Percentiles rank a stretch among this genome's conserved stretches.
Conservation (phyloP, 1,140 invertebrate genomes). For the Plodia interpunctella region DNA sequence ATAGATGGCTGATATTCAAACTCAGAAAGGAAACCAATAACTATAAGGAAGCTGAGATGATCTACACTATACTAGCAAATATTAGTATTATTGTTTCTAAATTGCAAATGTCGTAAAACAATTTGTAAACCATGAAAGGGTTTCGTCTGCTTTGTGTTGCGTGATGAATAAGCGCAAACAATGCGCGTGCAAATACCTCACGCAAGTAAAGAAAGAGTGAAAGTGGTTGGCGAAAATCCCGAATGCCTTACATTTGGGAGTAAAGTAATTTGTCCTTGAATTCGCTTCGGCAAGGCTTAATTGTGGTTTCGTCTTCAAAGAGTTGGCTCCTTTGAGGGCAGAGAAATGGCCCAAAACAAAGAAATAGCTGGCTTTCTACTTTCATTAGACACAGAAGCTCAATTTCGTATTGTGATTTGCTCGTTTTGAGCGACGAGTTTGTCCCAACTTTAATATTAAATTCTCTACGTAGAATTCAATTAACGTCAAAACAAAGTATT, state of each 20-base stretch:
- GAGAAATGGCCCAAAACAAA: conserved; percentile 40
- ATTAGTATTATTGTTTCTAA: neutral
- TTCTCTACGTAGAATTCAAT: neutral
- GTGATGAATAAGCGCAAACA: conserved; percentile 30
- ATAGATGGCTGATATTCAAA: too few species aligned
- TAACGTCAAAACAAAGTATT: neutral
- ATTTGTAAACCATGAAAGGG: conserved; percentile 24
- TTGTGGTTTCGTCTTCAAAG: conserved; percentile 70
- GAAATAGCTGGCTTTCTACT: conserved; percentile 44
- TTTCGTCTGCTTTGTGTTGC: conserved; percentile 15
- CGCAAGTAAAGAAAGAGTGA: conserved; percentile 35
- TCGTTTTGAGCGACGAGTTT: neutral
- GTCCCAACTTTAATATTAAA: neutral
- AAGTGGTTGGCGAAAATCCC: conserved; percentile 48
- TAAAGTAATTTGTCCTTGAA: conserved; percentile 51
- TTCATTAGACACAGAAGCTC: conserved; percentile 31
- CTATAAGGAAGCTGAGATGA: too few species aligned
- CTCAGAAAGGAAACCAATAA: too few species aligned
- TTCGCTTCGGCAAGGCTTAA: conserved; percentile 58
- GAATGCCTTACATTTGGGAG: conserved; percentile 38
- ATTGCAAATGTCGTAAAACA: neutral
- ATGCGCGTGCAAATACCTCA: conserved; percentile 33
- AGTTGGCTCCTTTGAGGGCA: conserved; percentile 37
- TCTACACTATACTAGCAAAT: too few species aligned
- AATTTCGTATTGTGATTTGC: conserved; percentile 17